Evolutionary conservation across 2,888 invertebrate genomes (phyloP), one percentile per base, ranked within the genome.

Genomic region (Cartodere bifasciata): DNA sequence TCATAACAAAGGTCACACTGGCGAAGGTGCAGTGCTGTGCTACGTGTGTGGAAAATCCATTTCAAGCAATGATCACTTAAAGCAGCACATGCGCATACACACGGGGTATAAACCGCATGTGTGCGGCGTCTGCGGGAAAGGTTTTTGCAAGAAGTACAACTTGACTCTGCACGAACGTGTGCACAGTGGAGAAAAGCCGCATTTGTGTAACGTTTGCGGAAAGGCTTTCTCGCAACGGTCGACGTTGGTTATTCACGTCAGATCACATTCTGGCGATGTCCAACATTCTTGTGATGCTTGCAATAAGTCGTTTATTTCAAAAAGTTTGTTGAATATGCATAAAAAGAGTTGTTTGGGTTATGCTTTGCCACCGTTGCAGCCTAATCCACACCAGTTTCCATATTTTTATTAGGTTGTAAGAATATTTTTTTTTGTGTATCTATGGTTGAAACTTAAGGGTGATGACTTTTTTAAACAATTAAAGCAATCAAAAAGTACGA

Each of bases 41-140:
- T 67, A 68, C 28, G 49, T 63, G 5, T 70, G 70, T 33, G 68
- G 68, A 0, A 68, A 69, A 36, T 56, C 62, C 1, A 44, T 68
- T 4, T 50, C 57, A 2, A n/a, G n/a, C n/a, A 61, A 50, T 16
- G 62, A 58, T 33, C 65, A 64, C 21, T 45, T 69, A 22, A 60
- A 59, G 26, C 50, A 58, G 10, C 69, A 69, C 36, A 58, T 59
- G 25, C 48, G 60, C 14, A 59, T 61, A 29, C 69, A 70, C 41
- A 55, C 56, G 1, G 64, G 64, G 4, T 55, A 63, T 9, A 66
- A 64, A 38, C 67, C 68, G 2, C 40, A 39, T 32, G 33, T 31
- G 3, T 43, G 44, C 23, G 27, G 26, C 6, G 26, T 32, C 27
- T 42, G 44, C 16, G 34, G 65, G 31, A 67, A 67, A 44, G 65